Evolutionary conservation across 2,113 vertebrate genomes (phyloP).

Genomic region (Sclerurus mexicanus): DNA sequence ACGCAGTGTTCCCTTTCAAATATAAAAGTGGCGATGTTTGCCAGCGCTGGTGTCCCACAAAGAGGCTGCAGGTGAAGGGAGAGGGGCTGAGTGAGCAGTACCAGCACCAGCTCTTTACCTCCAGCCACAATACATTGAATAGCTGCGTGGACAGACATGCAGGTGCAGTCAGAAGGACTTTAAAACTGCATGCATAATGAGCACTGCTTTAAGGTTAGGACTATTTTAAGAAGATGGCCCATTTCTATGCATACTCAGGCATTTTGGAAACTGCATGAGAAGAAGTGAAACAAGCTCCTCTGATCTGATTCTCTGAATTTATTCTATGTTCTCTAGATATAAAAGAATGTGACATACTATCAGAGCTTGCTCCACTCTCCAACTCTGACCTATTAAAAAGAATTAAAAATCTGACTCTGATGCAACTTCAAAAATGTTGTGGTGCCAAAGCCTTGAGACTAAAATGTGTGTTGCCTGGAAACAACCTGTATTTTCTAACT

Average conservation of each 20-base stretch:
- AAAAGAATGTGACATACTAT: background rate
- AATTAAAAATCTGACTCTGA: background rate
- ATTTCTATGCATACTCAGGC: background rate
- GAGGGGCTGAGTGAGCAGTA: background rate
- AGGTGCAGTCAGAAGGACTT: background rate
- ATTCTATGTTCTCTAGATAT: background rate
- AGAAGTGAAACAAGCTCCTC: background rate
- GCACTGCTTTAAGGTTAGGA: background rate
- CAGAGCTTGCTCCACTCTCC: background rate
- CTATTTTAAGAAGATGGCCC: background rate
- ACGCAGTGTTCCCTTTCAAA: background rate
- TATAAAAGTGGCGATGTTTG: background rate
- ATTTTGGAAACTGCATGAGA: background rate
- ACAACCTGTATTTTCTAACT: background rate
- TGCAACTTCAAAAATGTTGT: background rate
- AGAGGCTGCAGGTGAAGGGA: fast-evolving
- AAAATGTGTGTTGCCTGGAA: background rate
- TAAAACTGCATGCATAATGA: background rate
- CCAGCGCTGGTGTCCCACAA: fast-evolving
- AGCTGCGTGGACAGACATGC: background rate
- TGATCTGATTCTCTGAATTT: background rate
- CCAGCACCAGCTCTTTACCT: background rate
- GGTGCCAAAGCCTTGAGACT: background rate
- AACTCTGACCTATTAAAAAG: background rate
- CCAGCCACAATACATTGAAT: background rate